phyloP scores from a whole-genome alignment of 2,797 vertebrate species.

The Anabas testudineus region DNA sequence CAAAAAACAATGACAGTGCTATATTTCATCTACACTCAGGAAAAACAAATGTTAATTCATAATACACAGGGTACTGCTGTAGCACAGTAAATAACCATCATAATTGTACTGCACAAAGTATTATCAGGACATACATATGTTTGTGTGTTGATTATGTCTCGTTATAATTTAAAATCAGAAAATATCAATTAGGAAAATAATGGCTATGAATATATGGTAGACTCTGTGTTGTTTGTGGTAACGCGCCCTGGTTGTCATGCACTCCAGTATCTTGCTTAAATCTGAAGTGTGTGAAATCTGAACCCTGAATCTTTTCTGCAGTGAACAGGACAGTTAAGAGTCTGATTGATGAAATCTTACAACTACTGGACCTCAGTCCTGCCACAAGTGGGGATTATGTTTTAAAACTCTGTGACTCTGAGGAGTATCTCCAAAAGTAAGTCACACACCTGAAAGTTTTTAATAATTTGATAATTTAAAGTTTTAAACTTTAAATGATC shows the following conservation, averaged over 20 bases:
- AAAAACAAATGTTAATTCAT: neutral
- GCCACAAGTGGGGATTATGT: conserved; percentile 38
- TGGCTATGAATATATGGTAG: neutral
- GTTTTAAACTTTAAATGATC: neutral
- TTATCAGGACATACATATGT: neutral
- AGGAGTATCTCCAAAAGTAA: conserved; percentile 82
- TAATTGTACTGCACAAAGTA: neutral
- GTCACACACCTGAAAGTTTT: neutral
- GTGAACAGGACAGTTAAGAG: conserved; percentile 76
- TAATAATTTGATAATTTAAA: too few species aligned
- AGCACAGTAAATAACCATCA: neutral
- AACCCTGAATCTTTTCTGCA: conserved; percentile 47
- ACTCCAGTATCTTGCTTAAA: neutral
- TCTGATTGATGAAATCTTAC: conserved; percentile 72
- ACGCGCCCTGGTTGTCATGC: neutral
- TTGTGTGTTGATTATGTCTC: neutral
- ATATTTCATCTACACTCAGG: neutral
- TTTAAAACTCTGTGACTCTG: conserved; percentile 80
- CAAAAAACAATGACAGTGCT: neutral
- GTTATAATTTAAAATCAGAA: too few species aligned
- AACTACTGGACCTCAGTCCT: conserved; percentile 55
- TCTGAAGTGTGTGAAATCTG: conserved; percentile 31
- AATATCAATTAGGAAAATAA: too few species aligned
- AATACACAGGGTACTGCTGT: too few species aligned
- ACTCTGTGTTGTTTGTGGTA: neutral